Evolutionary conservation across 1,140 invertebrate genomes (phyloP).

Genomic region (Sipha flava): DNA sequence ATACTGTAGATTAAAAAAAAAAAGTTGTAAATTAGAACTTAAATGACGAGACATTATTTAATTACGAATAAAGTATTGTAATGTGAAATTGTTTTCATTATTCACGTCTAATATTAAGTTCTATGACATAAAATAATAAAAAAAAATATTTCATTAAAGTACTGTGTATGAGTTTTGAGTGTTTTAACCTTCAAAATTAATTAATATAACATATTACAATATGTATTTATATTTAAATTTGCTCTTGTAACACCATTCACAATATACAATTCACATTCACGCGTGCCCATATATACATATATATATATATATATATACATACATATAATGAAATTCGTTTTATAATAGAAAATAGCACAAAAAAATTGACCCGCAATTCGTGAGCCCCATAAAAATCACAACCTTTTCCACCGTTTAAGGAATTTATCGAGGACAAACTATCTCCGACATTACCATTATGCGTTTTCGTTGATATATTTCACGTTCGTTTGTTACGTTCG

Average conservation of each 20-base stretch:
- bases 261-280: background rate
- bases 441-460: background rate
- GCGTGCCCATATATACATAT: too few species aligned
- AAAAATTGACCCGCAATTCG: background rate
- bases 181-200: background rate
- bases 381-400: background rate
- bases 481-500: background rate
- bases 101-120: too few species aligned
- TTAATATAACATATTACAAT: too few species aligned
- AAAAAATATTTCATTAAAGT: background rate
- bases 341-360: background rate
- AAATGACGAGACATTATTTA: too few species aligned
- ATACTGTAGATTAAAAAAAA: too few species aligned
- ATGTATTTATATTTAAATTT: too few species aligned
- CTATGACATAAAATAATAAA: background rate
- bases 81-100: background rate
- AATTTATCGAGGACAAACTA: slow-evolving; percentile 2
- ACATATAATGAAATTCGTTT: background rate
- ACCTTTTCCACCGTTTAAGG: background rate
- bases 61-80: background rate
- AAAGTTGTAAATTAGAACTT: too few species aligned
- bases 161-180: too few species aligned
- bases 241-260: too few species aligned
- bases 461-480: background rate
- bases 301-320: too few species aligned